These are phyloP conservation scores for Colaptes auratus DNA, from an alignment of 2,113 vertebrate species.

Conservation along the genomic window DNA sequence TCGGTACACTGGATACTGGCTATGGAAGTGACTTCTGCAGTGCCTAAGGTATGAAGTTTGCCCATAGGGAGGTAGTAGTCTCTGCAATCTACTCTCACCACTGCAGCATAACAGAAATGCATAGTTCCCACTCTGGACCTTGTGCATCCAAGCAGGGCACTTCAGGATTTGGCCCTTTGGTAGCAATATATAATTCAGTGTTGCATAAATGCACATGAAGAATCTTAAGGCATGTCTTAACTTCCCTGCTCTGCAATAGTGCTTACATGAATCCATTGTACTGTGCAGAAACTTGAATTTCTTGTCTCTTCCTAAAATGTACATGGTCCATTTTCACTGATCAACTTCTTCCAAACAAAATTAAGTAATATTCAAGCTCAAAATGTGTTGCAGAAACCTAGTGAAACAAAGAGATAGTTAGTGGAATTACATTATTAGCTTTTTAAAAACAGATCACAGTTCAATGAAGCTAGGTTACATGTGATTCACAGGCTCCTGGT, in stretches of 20 bases:
- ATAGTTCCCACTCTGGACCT: constrained; percentile 70
- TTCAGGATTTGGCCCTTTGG: constrained; percentile 71
- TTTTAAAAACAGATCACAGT: neutral
- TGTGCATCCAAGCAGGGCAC: constrained; percentile 66
- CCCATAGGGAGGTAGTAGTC: neutral
- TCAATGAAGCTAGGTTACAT: neutral
- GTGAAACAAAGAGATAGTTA: constrained; percentile 32
- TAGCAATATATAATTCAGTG: constrained; percentile 60
- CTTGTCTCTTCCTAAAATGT: constrained; percentile 69
- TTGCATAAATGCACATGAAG: constrained; percentile 74
- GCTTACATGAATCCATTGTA: constrained; percentile 65
- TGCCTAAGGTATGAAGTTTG: constrained; percentile 29
- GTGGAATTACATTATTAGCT: neutral
- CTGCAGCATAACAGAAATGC: constrained; percentile 63
- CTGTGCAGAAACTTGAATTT: constrained; percentile 67
- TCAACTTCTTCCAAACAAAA: constrained; percentile 75
- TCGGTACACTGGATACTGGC: constrained; percentile 4
- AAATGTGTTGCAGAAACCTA: constrained; percentile 76
- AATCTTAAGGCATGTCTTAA: constrained; percentile 81
- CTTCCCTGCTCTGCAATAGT: constrained; percentile 68
- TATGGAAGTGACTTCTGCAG: constrained; percentile 44
- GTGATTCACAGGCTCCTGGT: neutral
- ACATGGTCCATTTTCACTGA: constrained; percentile 51
- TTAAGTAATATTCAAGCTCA: constrained; percentile 73
- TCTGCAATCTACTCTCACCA: constrained; percentile 13